Conservation (phyloP, 2,797 vertebrate genomes). For the Thaleichthys pacificus region DNA sequence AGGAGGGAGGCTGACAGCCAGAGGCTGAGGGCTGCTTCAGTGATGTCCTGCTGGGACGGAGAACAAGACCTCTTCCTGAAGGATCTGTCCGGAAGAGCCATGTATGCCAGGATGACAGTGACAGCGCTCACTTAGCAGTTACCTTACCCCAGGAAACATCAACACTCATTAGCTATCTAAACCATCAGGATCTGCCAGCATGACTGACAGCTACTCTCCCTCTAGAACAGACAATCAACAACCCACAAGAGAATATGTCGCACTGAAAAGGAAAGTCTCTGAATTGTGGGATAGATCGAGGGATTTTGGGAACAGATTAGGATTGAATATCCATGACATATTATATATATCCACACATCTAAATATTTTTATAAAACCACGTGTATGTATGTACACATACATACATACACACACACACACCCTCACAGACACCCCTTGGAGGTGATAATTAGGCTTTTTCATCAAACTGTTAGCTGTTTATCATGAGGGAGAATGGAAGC, state of each 20-base stretch:
- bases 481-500: neutral
- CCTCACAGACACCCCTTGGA: constrained; percentile 1
- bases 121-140: constrained; percentile 17
- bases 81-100: neutral
- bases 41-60: neutral
- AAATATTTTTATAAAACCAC: too few relatives aligned
- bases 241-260: too few relatives aligned
- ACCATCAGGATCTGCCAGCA: neutral
- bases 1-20: neutral
- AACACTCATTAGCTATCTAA: constrained; percentile 14
- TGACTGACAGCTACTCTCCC: neutral
- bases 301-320: too few relatives aligned
- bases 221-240: too few relatives aligned
- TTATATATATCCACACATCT: too few relatives aligned
- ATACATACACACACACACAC: constrained; percentile 3
- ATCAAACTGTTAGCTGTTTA: neutral
- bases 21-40: neutral
- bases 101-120: constrained; percentile 11
- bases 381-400: neutral
- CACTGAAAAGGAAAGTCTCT: neutral
- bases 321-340: too few relatives aligned
- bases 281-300: neutral
- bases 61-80: neutral
- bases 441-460: neutral
- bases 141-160: constrained; percentile 18